Evolutionary conservation across 2,797 vertebrate species (phyloP), one percentile per base, ranked within the genome.

Genomic region (Brotula barbata): DNA sequence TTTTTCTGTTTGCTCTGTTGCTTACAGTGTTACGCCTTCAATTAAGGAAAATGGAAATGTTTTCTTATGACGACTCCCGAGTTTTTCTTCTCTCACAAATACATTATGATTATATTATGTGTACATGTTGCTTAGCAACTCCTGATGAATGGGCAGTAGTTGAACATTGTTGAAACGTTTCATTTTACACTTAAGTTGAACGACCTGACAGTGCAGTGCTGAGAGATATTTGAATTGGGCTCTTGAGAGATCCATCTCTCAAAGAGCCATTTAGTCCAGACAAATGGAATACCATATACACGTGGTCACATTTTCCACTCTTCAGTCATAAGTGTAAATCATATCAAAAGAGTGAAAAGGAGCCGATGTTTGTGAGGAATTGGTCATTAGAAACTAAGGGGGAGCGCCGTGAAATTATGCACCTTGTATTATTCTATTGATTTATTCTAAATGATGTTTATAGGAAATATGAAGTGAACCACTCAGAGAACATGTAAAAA

Each of bases 171-270:
- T 55, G 76, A 77, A 83, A 78, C 40, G 42, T 84, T 88, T 73
- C 62, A 83, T 84, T 87, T 81, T 82, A 73, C 55, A 64, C 68
- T 54, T 52, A 37, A 61, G 69, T 47, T 31, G 71, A 80, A 73
- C 58, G 56, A 64, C 36, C 43, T 78, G 81, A 86, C 76, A 64
- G 68, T 39, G 63, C 58, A 15, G 71, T 7, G 77, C 53, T 78
- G 81, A 89, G 77, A 88, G 84, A 77, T 68, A 60, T 84, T 88
- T 88, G 78, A 83, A 84, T 76, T 56, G 61, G 54, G 68, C 81
- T 80, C 65, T 71, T 80, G 78, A 85, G 78, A 77, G 66, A 83
- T 79, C 79, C 70, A 66, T 85, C 82, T 84, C 78, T 86, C 80
- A 86, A 49, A 64, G 45, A 61, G 58, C 61, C 39, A 56, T 80